phyloP scores from a whole-genome alignment of 1,140 invertebrate genomes.

The Drosophila elegans region DNA sequence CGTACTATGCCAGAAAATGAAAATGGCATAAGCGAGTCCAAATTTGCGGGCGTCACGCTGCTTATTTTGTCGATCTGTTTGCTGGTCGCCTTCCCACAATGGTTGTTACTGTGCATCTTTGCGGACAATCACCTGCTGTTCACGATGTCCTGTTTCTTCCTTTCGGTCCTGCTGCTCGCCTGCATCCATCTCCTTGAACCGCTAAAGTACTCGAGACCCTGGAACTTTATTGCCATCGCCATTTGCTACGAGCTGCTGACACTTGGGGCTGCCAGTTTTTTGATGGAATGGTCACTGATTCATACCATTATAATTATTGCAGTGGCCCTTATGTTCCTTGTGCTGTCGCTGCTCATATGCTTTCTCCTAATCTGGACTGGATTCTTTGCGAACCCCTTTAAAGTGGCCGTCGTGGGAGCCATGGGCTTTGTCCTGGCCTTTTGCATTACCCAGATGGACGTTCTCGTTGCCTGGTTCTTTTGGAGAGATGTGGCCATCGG shows the following conservation, averaged over 20 bases:
- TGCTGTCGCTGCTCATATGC: background rate
- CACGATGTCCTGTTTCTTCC: slow-evolving; percentile 8
- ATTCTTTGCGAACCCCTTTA: slow-evolving; percentile 32
- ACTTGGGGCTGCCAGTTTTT: slow-evolving; percentile 29
- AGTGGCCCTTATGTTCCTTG: background rate
- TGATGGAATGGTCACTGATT: slow-evolving; percentile 20
- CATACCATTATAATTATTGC: slow-evolving; percentile 5
- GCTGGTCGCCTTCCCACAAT: slow-evolving; percentile 41
- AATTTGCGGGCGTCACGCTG: slow-evolving; percentile 15
- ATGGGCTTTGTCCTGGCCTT: slow-evolving; percentile 30
- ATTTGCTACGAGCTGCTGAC: slow-evolving; percentile 52
- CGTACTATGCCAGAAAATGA: background rate
- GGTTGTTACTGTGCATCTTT: slow-evolving; percentile 38
- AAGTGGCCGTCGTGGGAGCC: background rate
- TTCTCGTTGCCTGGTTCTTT: background rate
- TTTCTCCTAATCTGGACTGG: slow-evolving; percentile 7
- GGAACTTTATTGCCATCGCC: slow-evolving; percentile 4
- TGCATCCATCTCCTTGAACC: background rate
- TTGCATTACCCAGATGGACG: background rate
- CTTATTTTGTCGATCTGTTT: background rate
- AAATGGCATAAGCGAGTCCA: background rate
- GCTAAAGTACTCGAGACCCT: slow-evolving; percentile 15
- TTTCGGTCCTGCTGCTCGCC: background rate
- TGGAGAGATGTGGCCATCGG: slow-evolving; percentile 16
- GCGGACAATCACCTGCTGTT: slow-evolving; percentile 14